Evolutionary conservation across 2,113 vertebrate genomes (phyloP), one percentile per base, ranked within the genome.

Genomic region (Halcyon senegalensis): DNA sequence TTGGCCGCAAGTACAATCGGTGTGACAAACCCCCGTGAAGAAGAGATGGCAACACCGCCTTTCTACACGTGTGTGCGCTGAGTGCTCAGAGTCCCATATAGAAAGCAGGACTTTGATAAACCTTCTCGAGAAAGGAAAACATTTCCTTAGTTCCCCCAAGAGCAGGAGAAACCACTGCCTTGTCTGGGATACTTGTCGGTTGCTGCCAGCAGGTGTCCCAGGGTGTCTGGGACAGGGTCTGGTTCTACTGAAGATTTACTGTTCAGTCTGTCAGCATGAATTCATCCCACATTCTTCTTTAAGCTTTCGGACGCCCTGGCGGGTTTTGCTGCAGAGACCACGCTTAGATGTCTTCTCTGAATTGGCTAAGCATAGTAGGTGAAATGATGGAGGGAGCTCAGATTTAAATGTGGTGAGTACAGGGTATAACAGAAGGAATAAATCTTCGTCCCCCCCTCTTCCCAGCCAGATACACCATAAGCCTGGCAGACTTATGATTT

Each of bases 401-500:
- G 69, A 51, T 41, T 59, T 48, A 77, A 87, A 89, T 0, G 0
- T 0, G 1, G 58, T 43, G 83, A 77, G 50, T 58, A 62, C 41
- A 62, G 41, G 41, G 15, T 68, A 43, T 53, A 91, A 75, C 82
- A 90, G 56, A 72, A 95, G 72, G 58, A 89, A 94, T 94, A 95
- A 94, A 90, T 96, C 92, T 94, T 86, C 82, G 60, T 68, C 24
- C 28, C 24, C 28, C 56, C 20, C 5, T 89, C 27, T 90, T 89
- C 77, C 81, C 3, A 1, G 50, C 89, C 96, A 96, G 91, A 94
- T 94, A 87, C 67, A 69, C 70, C 28, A 0, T 76, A 73, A 91
- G 69, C 43, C 91, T 94, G 94, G 95, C 84, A 94, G 92, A 94
- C 93, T 91, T 91, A 91, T 11, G 84, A 87, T 95, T 96, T 94